These are phyloP conservation scores for Oscarella lobularis DNA, from an alignment of 37 sponge, comb jelly and placozoan species.

Conservation along the genomic window DNA sequence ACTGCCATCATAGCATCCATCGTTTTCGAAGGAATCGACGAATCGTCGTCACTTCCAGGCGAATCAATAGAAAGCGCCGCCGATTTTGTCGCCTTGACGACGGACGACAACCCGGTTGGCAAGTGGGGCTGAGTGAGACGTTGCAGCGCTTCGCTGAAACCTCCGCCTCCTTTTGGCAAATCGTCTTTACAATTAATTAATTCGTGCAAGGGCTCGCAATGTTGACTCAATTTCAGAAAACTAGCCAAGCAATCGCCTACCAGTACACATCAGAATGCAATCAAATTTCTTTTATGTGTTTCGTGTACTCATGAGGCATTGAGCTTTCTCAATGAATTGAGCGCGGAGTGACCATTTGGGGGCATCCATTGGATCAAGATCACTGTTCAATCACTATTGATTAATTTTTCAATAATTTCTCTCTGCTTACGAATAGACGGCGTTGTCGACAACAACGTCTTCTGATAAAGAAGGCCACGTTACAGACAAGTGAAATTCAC, in stretches of 20 bases:
- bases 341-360: constrained; percentile 51
- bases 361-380: constrained; percentile 52
- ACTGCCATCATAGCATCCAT: neutral
- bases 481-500: constrained; percentile 60
- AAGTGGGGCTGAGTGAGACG: neutral
- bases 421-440: constrained; percentile 28
- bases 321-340: constrained; percentile 14
- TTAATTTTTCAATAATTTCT: neutral
- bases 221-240: neutral
- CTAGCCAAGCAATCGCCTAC: neutral
- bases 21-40: neutral
- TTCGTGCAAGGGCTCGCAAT: neutral
- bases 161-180: too few relatives aligned
- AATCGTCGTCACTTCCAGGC: neutral
- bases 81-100: neutral
- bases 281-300: too few relatives aligned
- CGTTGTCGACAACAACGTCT: constrained; percentile 48
- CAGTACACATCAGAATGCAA: too few relatives aligned
- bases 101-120: neutral
- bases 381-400: constrained; percentile 18
- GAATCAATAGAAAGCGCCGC: too few relatives aligned
- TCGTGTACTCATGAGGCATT: constrained; percentile 36
- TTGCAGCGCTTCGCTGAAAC: neutral
- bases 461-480: constrained; percentile 72
- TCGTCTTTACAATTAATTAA: too few relatives aligned